Conservation (phyloP, 2,113 vertebrate genomes). For the Urocitellus parryii region DNA sequence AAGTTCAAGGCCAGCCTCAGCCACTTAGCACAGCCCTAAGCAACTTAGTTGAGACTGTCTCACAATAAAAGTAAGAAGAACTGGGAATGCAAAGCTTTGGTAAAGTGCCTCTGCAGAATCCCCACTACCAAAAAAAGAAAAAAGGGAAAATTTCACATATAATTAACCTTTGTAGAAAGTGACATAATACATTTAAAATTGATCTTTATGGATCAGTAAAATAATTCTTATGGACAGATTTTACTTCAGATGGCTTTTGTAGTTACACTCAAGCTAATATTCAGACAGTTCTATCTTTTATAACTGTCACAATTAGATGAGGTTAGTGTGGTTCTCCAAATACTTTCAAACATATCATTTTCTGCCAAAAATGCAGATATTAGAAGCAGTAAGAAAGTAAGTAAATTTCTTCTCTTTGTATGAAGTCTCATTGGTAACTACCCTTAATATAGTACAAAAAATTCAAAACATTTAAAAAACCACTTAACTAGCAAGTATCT, state of each 20-base stretch:
- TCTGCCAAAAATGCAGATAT: background rate
- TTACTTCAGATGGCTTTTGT: background rate
- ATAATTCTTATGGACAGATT: background rate
- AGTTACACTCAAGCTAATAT: background rate
- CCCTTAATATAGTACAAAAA: background rate
- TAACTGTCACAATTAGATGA: background rate
- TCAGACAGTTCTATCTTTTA: background rate
- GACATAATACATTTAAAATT: background rate
- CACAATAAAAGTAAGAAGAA: no score
- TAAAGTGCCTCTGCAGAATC: no score
- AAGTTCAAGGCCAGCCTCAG: no score
- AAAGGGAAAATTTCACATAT: background rate
- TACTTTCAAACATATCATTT: background rate
- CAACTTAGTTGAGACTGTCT: no score
- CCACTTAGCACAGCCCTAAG: no score
- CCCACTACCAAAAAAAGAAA: no score
- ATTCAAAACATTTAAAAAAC: background rate
- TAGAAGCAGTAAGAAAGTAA: slow-evolving; percentile 4
- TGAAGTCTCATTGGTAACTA: background rate
- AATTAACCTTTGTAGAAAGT: background rate
- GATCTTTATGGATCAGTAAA: background rate
- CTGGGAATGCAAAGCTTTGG: no score
- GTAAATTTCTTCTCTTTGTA: background rate
- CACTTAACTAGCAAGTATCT: background rate
- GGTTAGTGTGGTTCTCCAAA: slow-evolving; percentile 34